These are phyloP conservation scores for Lophius piscatorius DNA, from an alignment of 2,113 vertebrate genomes.

Conservation along the genomic window DNA sequence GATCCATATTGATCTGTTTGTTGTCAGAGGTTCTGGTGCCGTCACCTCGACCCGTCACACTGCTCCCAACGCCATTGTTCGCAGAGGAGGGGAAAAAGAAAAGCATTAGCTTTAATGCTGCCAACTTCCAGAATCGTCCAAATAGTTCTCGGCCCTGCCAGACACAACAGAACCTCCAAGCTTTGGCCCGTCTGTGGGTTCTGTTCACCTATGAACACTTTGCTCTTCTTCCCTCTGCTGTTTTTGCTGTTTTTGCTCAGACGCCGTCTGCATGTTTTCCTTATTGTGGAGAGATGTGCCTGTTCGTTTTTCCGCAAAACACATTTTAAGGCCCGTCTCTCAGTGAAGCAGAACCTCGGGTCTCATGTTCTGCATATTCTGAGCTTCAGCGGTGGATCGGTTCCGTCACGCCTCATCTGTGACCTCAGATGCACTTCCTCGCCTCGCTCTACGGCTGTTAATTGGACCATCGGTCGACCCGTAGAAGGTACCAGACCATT, in stretches of 20 bases:
- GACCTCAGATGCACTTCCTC: constrained; percentile 58
- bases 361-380: background rate
- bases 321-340: constrained; percentile 10
- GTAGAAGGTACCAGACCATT: constrained; percentile 51
- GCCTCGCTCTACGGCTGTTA: constrained; percentile 29
- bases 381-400: constrained; percentile 9
- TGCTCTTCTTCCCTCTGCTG: constrained; percentile 20
- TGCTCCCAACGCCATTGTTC: constrained; percentile 49
- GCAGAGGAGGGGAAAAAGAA: constrained; percentile 14
- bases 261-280: constrained; percentile 24
- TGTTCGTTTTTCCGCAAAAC: constrained; percentile 17
- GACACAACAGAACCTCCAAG: constrained; percentile 61
- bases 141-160: constrained; percentile 59
- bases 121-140: constrained; percentile 57
- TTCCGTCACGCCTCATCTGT: constrained; percentile 38
- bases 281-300: constrained; percentile 30
- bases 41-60: constrained; percentile 25
- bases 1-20: too few relatives aligned
- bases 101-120: constrained; percentile 39
- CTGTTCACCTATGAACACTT: constrained; percentile 23
- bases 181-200: constrained; percentile 35
- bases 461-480: constrained; percentile 37
- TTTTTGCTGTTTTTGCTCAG: constrained; percentile 27
- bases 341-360: constrained; percentile 4
- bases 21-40: too few relatives aligned